These are phyloP conservation scores for Hylaeus anthracinus DNA, from an alignment of 1,140 invertebrate genomes.

Conservation along the genomic window DNA sequence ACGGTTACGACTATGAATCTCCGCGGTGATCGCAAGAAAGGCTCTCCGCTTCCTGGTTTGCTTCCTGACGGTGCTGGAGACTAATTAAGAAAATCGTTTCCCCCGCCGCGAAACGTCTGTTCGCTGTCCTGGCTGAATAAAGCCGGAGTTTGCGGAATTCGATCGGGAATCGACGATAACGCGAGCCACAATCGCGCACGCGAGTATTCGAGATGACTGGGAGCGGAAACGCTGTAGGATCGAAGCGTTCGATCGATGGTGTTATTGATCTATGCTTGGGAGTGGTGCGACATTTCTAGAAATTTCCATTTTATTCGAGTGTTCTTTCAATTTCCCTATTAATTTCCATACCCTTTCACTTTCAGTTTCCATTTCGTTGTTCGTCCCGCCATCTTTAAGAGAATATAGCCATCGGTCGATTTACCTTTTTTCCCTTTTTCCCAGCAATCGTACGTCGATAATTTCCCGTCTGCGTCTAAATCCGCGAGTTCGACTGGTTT, in stretches of 20 bases:
- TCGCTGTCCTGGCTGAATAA: conserved; percentile 9
- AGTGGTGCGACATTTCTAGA: no score
- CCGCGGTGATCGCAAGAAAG: not conserved
- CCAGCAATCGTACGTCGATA: not conserved
- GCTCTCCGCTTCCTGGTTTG: conserved; percentile 25
- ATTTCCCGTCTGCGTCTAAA: conserved; percentile 37
- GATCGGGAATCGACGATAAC: conserved; percentile 13
- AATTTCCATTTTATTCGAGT: no score
- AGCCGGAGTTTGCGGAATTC: not conserved
- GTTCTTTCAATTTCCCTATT: no score
- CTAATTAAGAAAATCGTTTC: conserved; percentile 43
- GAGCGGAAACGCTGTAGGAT: no score
- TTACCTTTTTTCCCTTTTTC: no score
- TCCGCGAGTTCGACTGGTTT: conserved; percentile 15
- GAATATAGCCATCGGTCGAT: no score
- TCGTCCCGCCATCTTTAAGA: no score
- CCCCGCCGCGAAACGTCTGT: not conserved
- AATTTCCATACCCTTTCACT: no score
- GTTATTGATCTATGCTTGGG: no score
- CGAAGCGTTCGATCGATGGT: no score
- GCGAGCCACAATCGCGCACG: not conserved
- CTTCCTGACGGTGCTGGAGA: conserved; percentile 30
- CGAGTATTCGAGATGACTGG: not conserved
- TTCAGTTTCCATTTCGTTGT: no score
- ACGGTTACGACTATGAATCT: conserved; percentile 12